Base-by-base conservation (phyloP, 2,113 vertebrate species). In the Cebus imitator region DNA sequence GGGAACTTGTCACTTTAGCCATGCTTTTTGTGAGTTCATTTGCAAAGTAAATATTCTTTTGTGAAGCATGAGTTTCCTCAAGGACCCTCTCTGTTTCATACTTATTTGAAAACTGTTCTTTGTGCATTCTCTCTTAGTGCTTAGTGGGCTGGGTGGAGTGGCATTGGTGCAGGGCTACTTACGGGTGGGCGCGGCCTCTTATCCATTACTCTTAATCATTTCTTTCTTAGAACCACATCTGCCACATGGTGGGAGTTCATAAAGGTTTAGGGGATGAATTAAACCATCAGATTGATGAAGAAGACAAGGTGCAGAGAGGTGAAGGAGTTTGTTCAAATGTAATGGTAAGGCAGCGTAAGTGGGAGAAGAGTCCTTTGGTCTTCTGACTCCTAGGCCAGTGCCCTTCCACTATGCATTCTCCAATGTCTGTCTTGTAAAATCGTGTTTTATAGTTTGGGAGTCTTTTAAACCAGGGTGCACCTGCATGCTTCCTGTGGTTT, bases 11-110 rank as follows among this genome's bases (percentile, higher is more conserved):
- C 61, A 37, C 30, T 66, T 52, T 32, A 89, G 79, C 35, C 35
- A 12, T 61, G 37, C 37, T 86, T 87, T 96, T 79, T 61, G 30
- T 92, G 80, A 89, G 32, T 89, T 70, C 48, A 35, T 78, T 96
- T 85, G 57, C 50, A 50, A 70, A 94, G 13, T 37, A 40, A 92
- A 52, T 43, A 43, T 87, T 76, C 30, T 50, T 96, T 48, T 89
- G 83, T 87, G 68, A 91, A 93, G 20, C 12, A 50, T 5, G 18
- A 32, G 4, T 57, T 1, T 14, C 78, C 80, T 30, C 45, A 1
- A 0, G 64, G 43, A 8, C 11, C 35, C 1, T 64, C 45, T 89
- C 50, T 48, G 43, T 85, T 72, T 93, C 66, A 10, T 11, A 37
- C 37, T 72, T 92, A 66, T 93, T 96, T 95, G 86, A 72, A 95